Percentiles rank a stretch among this genome's conserved stretches.
These are phyloP conservation scores for Colinus virginianus DNA, from an alignment of 2,113 vertebrate species.

Conservation along the genomic window DNA sequence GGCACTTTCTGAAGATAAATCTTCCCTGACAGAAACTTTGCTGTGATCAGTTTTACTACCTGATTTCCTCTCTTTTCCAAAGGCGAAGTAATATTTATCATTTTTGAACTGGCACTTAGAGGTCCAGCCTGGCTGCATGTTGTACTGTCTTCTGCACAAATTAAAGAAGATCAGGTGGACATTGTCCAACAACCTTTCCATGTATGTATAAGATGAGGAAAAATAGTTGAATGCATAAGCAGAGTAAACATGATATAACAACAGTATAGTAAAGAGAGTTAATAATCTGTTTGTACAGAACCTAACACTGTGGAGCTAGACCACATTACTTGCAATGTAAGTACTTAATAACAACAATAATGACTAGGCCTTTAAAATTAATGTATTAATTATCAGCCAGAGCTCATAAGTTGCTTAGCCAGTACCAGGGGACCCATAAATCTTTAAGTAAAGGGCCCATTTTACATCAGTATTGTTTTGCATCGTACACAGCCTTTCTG, in stretches of 20 bases:
- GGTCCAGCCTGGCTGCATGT: background rate
- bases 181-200: background rate
- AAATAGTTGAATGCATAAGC: constrained; percentile 18
- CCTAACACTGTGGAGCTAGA: background rate
- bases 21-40: background rate
- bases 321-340: background rate
- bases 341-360: constrained; percentile 5
- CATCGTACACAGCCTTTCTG: background rate
- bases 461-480: background rate
- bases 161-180: background rate
- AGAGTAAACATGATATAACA: background rate
- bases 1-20: background rate
- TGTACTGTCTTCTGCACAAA: background rate
- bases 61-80: background rate
- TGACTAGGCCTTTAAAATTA: constrained; percentile 8
- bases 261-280: background rate
- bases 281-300: background rate
- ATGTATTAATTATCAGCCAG: background rate
- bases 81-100: background rate
- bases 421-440: background rate
- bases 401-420: background rate
- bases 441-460: background rate
- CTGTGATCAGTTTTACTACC: background rate
- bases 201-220: background rate
- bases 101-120: background rate